Base-by-base conservation (phyloP, 1,140 invertebrate species). In the Probaryconus sp. region DNA sequence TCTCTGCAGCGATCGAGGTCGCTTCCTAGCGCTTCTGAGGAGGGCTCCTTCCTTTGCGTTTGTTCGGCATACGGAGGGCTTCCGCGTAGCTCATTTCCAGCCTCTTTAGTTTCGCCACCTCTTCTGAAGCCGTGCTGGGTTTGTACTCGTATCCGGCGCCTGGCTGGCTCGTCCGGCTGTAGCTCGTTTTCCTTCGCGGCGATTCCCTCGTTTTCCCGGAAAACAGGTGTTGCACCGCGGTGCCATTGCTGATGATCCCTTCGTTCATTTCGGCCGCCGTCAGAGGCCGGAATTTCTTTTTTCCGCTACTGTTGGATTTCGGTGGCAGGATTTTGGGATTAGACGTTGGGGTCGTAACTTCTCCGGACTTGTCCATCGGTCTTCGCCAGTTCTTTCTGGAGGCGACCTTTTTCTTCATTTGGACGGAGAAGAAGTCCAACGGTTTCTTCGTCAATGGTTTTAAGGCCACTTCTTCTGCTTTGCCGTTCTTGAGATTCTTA, bases 81-180 rank as follows among this genome's bases (percentile, higher is more conserved):
- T 96, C 94, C 0, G 94, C 94, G 80, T 96, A 96, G 2, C 94
- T 94, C 79, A 93, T 90, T 72, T 96, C 94, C 17, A 96, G 85
- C 71, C 92, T 91, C 81, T 93, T 93, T 33, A 96, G 85, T 76
- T 93, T 93, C 65, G 94, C 92, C 5, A 95, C 91, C 69, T 95
- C 94, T 76, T 94, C 92, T 0, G 93, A 94, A 2, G 94, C 93
- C 5, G 91, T 90, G 82, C 93, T 93, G 11, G 92, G 91, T 77
- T 92, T 92, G 71, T 91, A 92, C 61, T 87, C 58, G 40, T 73
- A 80, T 18, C 26, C 73, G 13, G 7, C 35, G 38, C 9, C 61
- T 10, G 28, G 20, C 7, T 67, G 65, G 88, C 6, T 0, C 86
- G 79, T 64, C 88, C 87, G 55, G 85, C 26, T 7, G 16, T 14